A percentile compares a stretch with the other conserved stretches of the same genome.
Evolutionary conservation across 2,888 invertebrate genomes (phyloP).

Genomic region (Pterobdella sp.): DNA sequence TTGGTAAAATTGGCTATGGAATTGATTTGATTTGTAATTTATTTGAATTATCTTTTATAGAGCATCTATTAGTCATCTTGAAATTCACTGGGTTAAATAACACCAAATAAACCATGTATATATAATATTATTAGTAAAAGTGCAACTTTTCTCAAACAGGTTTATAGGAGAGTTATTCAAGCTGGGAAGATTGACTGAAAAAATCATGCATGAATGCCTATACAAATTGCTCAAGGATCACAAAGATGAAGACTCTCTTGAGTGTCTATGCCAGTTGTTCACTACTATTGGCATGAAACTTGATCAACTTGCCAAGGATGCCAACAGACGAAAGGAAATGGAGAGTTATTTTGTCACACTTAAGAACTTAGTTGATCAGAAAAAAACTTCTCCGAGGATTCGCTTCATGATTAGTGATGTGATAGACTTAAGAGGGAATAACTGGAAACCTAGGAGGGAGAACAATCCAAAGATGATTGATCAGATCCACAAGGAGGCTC

Average conservation of each 20-base stretch:
- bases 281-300: constrained; percentile 82
- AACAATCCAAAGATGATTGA: constrained; percentile 90
- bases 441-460: constrained; percentile 77
- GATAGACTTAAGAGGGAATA: constrained; percentile 69
- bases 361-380: constrained; percentile 60
- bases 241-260: constrained; percentile 78
- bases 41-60: too few species aligned
- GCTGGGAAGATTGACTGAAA: constrained; percentile 74
- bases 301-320: constrained; percentile 51
- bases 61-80: not conserved
- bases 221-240: constrained; percentile 63
- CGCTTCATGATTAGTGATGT: constrained; percentile 78
- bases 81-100: not conserved
- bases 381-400: constrained; percentile 56
- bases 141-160: constrained; percentile 45
- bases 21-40: too few species aligned
- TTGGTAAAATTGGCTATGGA: too few species aligned
- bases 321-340: constrained; percentile 41
- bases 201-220: constrained; percentile 80
- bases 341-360: constrained; percentile 50
- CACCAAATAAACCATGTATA: not conserved
- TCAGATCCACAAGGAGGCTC: constrained; percentile 81
- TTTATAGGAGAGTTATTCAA: constrained; percentile 82
- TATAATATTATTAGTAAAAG: not conserved
- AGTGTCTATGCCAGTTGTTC: constrained; percentile 82